Conservation (phyloP, 2,113 vertebrate genomes). For the Python bivittatus region DNA sequence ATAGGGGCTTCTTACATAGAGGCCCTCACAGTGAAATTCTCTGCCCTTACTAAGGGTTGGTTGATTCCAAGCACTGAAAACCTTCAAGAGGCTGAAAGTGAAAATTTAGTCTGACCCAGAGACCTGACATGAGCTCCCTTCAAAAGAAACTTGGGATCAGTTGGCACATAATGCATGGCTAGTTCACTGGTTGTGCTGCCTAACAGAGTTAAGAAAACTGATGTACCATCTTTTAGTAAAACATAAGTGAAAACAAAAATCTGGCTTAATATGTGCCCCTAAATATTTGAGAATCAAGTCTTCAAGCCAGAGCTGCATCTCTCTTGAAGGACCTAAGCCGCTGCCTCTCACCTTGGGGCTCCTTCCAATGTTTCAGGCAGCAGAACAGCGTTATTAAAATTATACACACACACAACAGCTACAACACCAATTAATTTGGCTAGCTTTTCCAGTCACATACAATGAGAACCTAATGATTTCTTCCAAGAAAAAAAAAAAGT, state of each 20-base stretch:
- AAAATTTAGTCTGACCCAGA: neutral
- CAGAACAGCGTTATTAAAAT: neutral
- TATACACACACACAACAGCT: neutral
- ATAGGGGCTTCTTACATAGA: neutral
- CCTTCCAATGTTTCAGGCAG: neutral
- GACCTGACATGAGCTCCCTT: neutral
- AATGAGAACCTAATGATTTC: neutral
- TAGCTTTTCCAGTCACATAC: neutral
- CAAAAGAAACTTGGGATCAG: neutral
- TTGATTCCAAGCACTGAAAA: neutral
- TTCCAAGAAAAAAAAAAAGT: conserved; percentile 3
- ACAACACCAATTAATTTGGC: neutral
- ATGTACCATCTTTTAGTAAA: neutral
- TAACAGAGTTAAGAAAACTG: neutral
- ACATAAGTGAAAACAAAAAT: neutral
- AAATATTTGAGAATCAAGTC: neutral
- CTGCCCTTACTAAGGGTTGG: neutral
- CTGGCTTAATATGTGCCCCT: neutral
- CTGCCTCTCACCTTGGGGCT: neutral
- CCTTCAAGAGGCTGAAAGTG: neutral
- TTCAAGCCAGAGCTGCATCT: neutral
- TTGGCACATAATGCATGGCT: too few species aligned
- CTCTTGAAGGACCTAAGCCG: neutral
- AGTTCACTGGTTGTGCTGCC: neutral
- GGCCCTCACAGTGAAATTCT: neutral